Evolutionary conservation across 2,113 vertebrate genomes (phyloP).

Genomic region (Pelvicachromis taeniatus): DNA sequence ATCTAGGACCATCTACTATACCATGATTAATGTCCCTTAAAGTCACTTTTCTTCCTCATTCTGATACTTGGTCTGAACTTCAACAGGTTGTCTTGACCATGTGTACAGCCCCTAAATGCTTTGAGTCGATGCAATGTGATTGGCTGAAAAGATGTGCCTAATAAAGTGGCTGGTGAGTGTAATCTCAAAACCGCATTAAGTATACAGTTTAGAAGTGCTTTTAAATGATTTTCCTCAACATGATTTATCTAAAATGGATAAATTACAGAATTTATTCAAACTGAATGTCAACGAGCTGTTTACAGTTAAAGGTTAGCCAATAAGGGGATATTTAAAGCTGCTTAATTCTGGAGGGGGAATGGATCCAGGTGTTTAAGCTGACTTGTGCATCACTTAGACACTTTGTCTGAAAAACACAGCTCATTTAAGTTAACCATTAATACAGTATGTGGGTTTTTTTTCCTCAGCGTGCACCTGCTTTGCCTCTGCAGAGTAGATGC

Average conservation of each 20-base stretch:
- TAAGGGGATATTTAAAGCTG: not conserved
- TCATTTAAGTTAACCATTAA: conserved; percentile 4
- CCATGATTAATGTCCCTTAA: not conserved
- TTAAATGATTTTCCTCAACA: not conserved
- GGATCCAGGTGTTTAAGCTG: conserved; percentile 24
- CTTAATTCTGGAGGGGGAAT: not conserved
- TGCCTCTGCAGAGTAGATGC: not conserved
- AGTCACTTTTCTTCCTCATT: not conserved
- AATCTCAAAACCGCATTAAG: not conserved
- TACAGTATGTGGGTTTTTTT: not conserved
- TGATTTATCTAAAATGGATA: not conserved
- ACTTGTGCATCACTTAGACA: conserved; percentile 11
- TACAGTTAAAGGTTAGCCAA: not conserved
- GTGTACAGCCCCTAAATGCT: not conserved
- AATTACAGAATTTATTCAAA: not conserved
- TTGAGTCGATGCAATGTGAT: not conserved
- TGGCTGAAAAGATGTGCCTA: not conserved
- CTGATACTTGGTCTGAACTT: not conserved
- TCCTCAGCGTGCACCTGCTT: conserved; percentile 11
- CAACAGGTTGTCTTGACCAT: not conserved
- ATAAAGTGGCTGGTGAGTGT: not conserved
- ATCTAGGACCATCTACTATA: not conserved
- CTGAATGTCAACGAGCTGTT: not conserved
- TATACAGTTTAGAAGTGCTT: not conserved
- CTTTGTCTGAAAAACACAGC: conserved; percentile 6